Base-by-base conservation (phyloP, 2,797 vertebrate species). In the Propithecus deckenii region DNA sequence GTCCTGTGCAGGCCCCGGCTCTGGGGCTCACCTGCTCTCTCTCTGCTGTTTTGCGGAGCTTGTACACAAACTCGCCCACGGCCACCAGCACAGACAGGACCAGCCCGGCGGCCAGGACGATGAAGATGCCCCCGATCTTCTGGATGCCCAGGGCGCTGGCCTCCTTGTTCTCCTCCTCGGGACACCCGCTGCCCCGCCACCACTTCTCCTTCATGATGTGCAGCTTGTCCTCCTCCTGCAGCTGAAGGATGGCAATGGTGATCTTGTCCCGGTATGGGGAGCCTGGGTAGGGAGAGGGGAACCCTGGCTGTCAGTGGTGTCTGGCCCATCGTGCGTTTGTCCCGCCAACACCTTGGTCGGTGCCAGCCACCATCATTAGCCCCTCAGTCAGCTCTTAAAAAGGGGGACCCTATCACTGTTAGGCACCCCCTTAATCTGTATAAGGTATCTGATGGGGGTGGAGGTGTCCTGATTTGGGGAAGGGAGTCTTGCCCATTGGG, bases 221-320 rank as follows among this genome's bases (percentile, higher is more conserved):
- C 61, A 99, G 99, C 97, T 99, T 99, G 96, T 99, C 99, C 78
- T 99, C 99, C 98, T 99, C 99, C 98, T 99, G 99, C 93, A 99
- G 99, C 98, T 99, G 99, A 14, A 99, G 99, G 97, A 99, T 99
- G 88, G 99, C 99, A 5, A 99, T 99, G 98, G 99, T 99, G 98
- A 99, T 99, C 99, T 99, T 99, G 99, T 99, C 99, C 97, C 99
- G 98, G 98, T 99, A 99, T 0, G 99, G 99, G 7, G 99, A 99
- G 89, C 99, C 99, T 99, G 79, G 84, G 20, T 5, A 7, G 46
- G 35, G 14, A 65, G 10, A 55, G 2, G 14, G 65, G 30, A 30
- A 20, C 65, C 71, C 32, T 3, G 0, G 0, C 46, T 15, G 55
- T 48, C 41, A 41, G 92, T 8, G 23, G 72, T 32, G 4, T 0